Evolutionary conservation across 2,888 invertebrate species (phyloP).

Genomic region (Uloborus plumipes): DNA sequence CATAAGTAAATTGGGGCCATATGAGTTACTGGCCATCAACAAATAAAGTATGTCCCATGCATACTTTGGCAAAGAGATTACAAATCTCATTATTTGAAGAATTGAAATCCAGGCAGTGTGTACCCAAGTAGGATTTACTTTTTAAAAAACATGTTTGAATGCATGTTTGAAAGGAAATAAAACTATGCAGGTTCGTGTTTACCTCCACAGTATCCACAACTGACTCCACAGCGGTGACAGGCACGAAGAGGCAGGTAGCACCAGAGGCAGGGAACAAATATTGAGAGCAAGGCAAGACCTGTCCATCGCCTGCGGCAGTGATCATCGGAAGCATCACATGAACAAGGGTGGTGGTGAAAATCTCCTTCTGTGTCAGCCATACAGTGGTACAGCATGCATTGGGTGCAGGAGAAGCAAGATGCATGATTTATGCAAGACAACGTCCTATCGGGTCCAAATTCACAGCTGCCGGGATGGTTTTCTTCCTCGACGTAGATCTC

Average conservation of each 20-base stretch:
- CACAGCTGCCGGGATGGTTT: conserved; percentile 83
- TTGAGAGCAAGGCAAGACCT: conserved; percentile 85
- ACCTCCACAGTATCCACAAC: conserved; percentile 87
- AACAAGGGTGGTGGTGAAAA: conserved; percentile 83
- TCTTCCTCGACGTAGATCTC: conserved; percentile 82
- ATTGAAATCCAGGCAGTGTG: conserved; percentile 51
- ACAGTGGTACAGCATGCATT: conserved; percentile 93
- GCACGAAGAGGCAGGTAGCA: conserved; percentile 90
- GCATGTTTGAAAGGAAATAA: conserved; percentile 15
- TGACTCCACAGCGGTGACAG: conserved; percentile 85
- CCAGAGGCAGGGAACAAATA: conserved; percentile 93
- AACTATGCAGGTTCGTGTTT: conserved; percentile 75
- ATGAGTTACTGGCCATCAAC: conserved; percentile 32
- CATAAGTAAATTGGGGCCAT: conserved; percentile 48
- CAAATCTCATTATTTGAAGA: conserved; percentile 32
- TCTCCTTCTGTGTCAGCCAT: conserved; percentile 92
- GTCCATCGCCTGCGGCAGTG: conserved; percentile 81
- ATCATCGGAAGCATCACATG: conserved; percentile 76
- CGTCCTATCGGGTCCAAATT: conserved; percentile 84
- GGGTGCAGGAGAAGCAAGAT: conserved; percentile 88
- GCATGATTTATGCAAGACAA: conserved; percentile 84
- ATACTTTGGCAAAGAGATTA: conserved; percentile 40
- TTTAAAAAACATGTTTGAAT: background rate
- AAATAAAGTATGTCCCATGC: conserved; percentile 9
- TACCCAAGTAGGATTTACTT: conserved; percentile 38